These are phyloP conservation scores for Cydia pomonella DNA, from an alignment of 1,140 invertebrate species.

Conservation along the genomic window DNA sequence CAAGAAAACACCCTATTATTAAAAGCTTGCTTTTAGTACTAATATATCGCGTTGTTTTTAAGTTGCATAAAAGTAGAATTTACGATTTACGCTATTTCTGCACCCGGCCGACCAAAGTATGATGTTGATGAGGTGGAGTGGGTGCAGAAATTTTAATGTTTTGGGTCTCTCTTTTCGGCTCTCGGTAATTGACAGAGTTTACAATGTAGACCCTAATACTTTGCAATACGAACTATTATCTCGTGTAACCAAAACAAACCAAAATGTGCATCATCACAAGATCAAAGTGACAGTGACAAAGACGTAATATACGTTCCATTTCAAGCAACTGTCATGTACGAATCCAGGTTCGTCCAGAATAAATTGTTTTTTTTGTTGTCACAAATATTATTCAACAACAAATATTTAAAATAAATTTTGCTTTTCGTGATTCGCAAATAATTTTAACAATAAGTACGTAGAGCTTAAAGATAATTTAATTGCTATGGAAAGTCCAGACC, in stretches of 20 bases:
- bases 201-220: too few relatives aligned
- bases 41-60: neutral
- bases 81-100: neutral
- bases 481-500: neutral
- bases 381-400: neutral
- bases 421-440: neutral
- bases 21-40: neutral
- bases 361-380: neutral
- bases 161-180: neutral
- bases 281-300: neutral
- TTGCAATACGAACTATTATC: too few relatives aligned
- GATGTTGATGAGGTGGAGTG: too few relatives aligned
- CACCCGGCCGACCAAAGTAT: neutral
- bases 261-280: neutral
- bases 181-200: neutral
- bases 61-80: neutral
- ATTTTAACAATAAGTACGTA: too few relatives aligned
- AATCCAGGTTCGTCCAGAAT: too few relatives aligned
- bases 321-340: neutral
- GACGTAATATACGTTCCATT: neutral
- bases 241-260: neutral
- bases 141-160: neutral
- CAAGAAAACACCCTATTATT: neutral
- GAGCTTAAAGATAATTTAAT: neutral
- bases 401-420: neutral